These are phyloP conservation scores for Grallaria varia DNA, from an alignment of 2,113 vertebrate genomes.

Conservation along the genomic window DNA sequence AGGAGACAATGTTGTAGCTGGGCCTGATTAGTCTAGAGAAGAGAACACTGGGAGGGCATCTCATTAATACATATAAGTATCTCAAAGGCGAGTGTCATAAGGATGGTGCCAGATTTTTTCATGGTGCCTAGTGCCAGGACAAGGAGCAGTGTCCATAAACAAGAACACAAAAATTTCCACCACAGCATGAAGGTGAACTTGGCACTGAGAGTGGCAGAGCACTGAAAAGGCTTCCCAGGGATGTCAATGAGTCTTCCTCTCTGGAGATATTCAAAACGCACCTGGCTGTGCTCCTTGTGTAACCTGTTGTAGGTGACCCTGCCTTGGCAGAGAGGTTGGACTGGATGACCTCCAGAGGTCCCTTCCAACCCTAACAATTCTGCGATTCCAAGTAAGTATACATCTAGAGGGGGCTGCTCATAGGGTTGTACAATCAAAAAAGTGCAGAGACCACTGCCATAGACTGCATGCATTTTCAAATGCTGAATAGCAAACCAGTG, in stretches of 20 bases:
- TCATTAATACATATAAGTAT: neutral
- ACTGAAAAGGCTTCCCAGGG: neutral
- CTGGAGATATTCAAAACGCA: neutral
- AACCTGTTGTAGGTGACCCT: neutral
- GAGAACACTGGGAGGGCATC: neutral
- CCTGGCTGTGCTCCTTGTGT: rapidly evolving
- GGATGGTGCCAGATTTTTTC: neutral
- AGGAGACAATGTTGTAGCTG: neutral
- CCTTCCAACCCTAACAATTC: neutral
- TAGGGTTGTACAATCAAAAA: neutral
- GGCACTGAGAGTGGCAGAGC: neutral
- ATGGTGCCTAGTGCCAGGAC: neutral
- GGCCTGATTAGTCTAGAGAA: neutral
- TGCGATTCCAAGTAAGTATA: neutral
- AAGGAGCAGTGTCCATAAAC: neutral
- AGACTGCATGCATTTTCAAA: neutral
- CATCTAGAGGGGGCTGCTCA: neutral
- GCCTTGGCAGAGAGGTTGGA: neutral
- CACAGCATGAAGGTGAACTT: neutral
- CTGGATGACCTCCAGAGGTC: neutral
- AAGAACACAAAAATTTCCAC: neutral
- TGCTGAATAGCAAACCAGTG: neutral
- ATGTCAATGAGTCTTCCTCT: neutral
- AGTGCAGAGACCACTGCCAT: neutral
- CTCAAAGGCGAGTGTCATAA: neutral